Base-by-base conservation (phyloP, 2,888 invertebrate species). In the Rhopalosiphum nymphaeae region DNA sequence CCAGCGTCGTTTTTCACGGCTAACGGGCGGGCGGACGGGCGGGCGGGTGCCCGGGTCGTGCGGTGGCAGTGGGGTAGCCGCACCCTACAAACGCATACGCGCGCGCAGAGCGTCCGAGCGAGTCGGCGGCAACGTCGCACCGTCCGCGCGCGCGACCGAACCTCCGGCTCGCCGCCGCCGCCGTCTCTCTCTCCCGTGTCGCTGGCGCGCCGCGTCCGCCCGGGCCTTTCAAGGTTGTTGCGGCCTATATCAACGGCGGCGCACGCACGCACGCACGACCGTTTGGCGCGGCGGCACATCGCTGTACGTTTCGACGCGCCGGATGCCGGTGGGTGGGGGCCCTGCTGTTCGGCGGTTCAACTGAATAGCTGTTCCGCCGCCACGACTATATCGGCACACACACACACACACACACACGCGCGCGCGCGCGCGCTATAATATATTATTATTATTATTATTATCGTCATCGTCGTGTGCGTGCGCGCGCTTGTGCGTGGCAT, bases 71-170 rank as follows among this genome's bases (percentile, higher is more conserved):
- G 84, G 78, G 91, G 49, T 91, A 53, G 91, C 91, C 78, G 78
- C 91, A 91, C 91, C 78, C 90, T 91, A 91, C n/a, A 78, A 57
- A 36, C 67, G 67, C 90, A 16, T 26, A 42, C 42, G 26, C 91
- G 78, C 90, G 61, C 61, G 46, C 44, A n/a, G 25, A 53, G 11
- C 36, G 13, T 10, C 10, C 42, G 56, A 21, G n/a, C 2, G 42
- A 36, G 42, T 53, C 56, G 1, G 21, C 90, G 90, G 90, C 89
- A 89, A 89, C 89, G 89, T 89, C 89, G 89, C 89, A 26, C 57
- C 44, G 21, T 36, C 46, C 61, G 61, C 44, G 9, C n/a, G 86
- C 46, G 86, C n/a, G 49, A 36, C 21, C 36, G 78, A 36, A 78
- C 78, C 78, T 36, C 53, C 53, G 53, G 10, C 49, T 49, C 49